Evolutionary conservation across 2,797 vertebrate genomes (phyloP), one percentile per base, ranked within the genome.

Genomic region (Aselliscus stoliczkanus): DNA sequence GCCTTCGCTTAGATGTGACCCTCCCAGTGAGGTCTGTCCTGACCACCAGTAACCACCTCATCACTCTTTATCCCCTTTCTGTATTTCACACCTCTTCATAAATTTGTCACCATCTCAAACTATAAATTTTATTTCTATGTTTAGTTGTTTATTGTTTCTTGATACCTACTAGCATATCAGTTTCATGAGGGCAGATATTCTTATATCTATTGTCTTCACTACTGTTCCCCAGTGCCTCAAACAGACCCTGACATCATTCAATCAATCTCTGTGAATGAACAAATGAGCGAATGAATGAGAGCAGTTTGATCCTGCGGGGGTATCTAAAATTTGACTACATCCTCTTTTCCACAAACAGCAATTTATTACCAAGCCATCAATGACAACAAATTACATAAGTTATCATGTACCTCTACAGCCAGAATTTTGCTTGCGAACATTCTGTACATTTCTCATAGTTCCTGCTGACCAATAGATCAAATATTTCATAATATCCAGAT

Each of bases 381-480:
- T 17, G 44, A 89, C 5, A 79, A 75, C 31, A 60, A 65, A 90
- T 17, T 20, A 47, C 4, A 65, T n/a, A 91, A 17, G 29, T 1
- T 37, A 44, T 44, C 54, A 34, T 17, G 1, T 13, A 44, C 34
- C 34, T 52, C 77, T 88, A 29, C 11, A 76, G 54, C 29, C 83
- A 65, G 15, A 80, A 93, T 64, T 76, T 12, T 56, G 42, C 37
- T 94, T 80, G 42, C 47, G 67, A 93, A 90, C 4, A 1, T 70
- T 75, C 17, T 58, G 4, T 12, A 8, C 80, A 52, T 60, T 87
- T 93, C 73, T 87, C 92, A 73, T 9, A 44, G 52, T 60, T 70
- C 50, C 25, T 76, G 10, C 47, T 81, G 60, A 60, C 52, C 76
- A 52, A 47, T 54, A 94, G 93, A 87, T 93, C 84, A 95, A 96